Conservation (phyloP, 1,140 invertebrate genomes). For the Zophobas morio region DNA sequence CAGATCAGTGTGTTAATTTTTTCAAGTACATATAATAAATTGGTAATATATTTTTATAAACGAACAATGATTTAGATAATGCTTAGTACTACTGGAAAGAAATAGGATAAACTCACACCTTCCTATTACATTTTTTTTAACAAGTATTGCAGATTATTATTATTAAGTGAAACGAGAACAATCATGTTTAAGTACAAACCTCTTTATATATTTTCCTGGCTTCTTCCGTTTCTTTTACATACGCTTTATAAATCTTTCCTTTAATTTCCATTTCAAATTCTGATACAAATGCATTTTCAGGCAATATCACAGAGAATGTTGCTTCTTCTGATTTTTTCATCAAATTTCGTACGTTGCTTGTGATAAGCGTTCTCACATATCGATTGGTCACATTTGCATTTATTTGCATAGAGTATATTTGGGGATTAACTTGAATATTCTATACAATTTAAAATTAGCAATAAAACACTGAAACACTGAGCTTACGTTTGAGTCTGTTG, state of each 20-base stretch:
- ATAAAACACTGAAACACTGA: not conserved
- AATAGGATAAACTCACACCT: no score
- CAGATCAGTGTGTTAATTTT: no score
- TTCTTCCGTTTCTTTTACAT: constrained; percentile 74
- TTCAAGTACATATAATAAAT: no score
- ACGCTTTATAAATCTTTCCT: constrained; percentile 70
- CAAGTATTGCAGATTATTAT: no score
- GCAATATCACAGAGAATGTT: constrained; percentile 73
- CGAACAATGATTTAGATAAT: no score
- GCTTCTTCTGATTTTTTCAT: constrained; percentile 71
- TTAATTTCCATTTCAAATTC: constrained; percentile 74
- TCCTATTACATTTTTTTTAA: no score
- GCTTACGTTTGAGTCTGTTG: not conserved
- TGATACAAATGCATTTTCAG: constrained; percentile 77
- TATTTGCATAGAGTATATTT: constrained; percentile 70
- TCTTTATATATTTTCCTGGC: constrained; percentile 75
- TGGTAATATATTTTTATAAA: no score
- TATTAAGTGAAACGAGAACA: no score
- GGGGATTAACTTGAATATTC: constrained; percentile 21
- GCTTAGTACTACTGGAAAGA: no score
- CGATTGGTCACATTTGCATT: constrained; percentile 71
- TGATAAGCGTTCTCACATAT: constrained; percentile 73
- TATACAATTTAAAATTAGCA: not conserved
- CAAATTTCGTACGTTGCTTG: constrained; percentile 72
- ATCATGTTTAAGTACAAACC: constrained; percentile 61